phyloP scores from a whole-genome alignment of 1,140 invertebrate genomes.

The Caenorhabditis inopinata region DNA sequence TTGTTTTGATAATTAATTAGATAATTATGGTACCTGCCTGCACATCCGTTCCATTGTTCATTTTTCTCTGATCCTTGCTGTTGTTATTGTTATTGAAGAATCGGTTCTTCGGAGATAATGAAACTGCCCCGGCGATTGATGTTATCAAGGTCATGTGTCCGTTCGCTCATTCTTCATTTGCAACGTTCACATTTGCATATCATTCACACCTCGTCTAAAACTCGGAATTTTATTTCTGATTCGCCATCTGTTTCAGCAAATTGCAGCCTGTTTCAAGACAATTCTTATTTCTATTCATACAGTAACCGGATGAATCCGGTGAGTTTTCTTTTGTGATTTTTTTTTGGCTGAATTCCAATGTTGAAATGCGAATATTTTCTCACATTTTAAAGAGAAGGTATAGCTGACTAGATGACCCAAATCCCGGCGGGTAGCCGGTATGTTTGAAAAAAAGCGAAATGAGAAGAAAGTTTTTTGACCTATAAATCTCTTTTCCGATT shows the following conservation, averaged over 20 bases:
- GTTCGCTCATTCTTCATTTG: background rate
- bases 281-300: background rate
- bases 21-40: background rate
- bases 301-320: constrained; percentile 24
- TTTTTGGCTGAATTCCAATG: too few relatives aligned
- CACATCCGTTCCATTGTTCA: background rate
- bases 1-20: too few relatives aligned
- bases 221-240: background rate
- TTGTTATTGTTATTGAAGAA: constrained; percentile 29
- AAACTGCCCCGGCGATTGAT: constrained; percentile 3
- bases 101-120: background rate
- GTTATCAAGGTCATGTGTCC: constrained; percentile 23
- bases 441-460: background rate
- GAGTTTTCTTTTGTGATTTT: background rate
- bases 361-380: too few relatives aligned
- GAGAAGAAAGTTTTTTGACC: constrained; percentile 30
- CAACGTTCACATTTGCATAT: background rate
- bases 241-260: too few relatives aligned
- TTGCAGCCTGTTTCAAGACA: too few relatives aligned
- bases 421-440: background rate
- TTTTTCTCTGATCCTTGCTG: background rate
- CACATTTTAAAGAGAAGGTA: constrained; percentile 5
- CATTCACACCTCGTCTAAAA: background rate
- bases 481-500: constrained; percentile 15
- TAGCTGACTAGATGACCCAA: background rate